Base-by-base conservation (phyloP, 1,140 invertebrate genomes). In the Bombus superbus region DNA sequence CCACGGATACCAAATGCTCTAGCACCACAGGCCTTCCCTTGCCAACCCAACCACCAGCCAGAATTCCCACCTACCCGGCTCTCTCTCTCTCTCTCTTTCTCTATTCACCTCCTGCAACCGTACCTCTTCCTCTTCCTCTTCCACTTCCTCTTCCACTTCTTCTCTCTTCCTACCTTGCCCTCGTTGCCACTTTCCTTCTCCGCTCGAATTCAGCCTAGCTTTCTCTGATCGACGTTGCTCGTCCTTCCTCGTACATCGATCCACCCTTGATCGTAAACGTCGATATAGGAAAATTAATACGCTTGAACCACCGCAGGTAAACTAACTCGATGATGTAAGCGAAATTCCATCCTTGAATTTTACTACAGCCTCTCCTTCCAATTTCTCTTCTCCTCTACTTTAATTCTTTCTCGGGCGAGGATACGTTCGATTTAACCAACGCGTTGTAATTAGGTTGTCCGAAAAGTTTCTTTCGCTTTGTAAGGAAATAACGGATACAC, bases 1-100 rank as follows among this genome's bases (percentile, higher is more conserved):
- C 74, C 68, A 62, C 64, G 57, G 62, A 44, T 78, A 86, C 80
- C 68, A 79, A 86, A 86, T 68, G 76, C 73, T 88, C 79, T 85
- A 81, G 81, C 73, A 25, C 64, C 28, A 59, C 79, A 28, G 75
- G 80, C 81, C 78, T 72, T 71, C 73, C 81, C 80, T 79, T 62
- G 53, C 57, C 38, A 66, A 81, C 59, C 84, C 83, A 89, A 83
- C 88, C 83, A 89, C 22, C 42, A 28, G 22, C 59, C 77, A 73
- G 68, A 44, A 85, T 75, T 85, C 44, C 44, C n/a, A 22, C 57
- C 28, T 79, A 35, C 22, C 13, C 44, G 40, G 13, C 71, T 62
- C 64, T 38, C 40, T 66, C n/a, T 83, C 64, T 40, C 28, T 3
- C 25, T 22, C 10, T n/a, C 42, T 32, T 35, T 18, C 59, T 62